Evolutionary conservation across 2,797 vertebrate genomes (phyloP).

Genomic region (Labroides dimidiatus): DNA sequence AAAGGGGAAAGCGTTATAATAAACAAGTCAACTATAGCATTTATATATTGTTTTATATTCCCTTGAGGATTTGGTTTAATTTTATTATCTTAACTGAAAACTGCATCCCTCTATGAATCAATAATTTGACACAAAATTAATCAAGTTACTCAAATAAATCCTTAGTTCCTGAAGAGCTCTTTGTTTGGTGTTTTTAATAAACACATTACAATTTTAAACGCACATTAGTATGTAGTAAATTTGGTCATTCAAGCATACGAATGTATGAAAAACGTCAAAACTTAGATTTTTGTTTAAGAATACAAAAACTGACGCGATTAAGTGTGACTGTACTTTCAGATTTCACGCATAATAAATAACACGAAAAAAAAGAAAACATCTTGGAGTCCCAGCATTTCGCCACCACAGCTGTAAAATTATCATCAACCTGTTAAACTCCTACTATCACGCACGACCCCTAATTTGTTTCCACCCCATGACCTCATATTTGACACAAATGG

Average conservation of each 20-base stretch:
- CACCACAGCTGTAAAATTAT: constrained; percentile 13
- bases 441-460: constrained; percentile 51
- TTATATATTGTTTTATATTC: no score
- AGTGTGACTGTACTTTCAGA: not conserved
- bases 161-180: not conserved
- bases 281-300: no score
- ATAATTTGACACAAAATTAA: not conserved
- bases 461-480: constrained; percentile 69
- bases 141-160: not conserved
- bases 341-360: not conserved
- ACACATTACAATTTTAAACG: no score
- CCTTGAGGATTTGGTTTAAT: not conserved
- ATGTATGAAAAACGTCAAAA: no score
- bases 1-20: no score
- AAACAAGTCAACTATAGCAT: no score
- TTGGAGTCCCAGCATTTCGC: not conserved
- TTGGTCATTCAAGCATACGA: no score
- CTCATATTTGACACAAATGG: constrained; percentile 70
- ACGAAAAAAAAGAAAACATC: not conserved
- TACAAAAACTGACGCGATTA: no score
- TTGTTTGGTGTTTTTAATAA: not conserved
- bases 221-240: no score
- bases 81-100: not conserved
- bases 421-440: constrained; percentile 13
- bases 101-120: not conserved